Conservation (phyloP, 2,888 invertebrate species). For the Blastobasis lacticolella region DNA sequence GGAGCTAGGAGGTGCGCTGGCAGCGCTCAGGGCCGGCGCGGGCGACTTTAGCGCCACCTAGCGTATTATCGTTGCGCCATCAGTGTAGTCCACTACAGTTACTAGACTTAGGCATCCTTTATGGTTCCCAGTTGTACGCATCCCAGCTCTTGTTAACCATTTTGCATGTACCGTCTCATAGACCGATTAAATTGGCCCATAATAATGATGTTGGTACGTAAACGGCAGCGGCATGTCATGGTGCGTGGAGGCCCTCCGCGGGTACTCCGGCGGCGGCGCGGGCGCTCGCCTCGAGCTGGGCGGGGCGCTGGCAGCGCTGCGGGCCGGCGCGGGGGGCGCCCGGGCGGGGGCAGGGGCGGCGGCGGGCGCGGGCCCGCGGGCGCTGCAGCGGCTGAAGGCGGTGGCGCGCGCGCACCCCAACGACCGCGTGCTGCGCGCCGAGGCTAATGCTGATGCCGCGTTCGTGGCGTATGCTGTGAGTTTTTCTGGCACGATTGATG, state of each 20-base stretch:
- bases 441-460: conserved; percentile 63
- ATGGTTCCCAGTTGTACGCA: too few relatives aligned
- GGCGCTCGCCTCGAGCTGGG: conserved; percentile 85
- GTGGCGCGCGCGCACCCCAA: conserved; percentile 59
- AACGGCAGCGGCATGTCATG: conserved; percentile 74
- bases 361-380: conserved; percentile 28
- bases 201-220: conserved; percentile 18
- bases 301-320: conserved; percentile 87
- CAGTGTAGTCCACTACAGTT: too few relatives aligned
- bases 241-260: conserved; percentile 96
- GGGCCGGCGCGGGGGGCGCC: conserved; percentile 61
- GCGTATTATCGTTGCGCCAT: too few relatives aligned
- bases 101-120: too few relatives aligned
- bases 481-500: background rate
- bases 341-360: conserved; percentile 24
- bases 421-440: conserved; percentile 55
- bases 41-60: conserved; percentile 18
- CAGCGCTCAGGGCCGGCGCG: conserved; percentile 79
- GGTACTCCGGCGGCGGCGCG: conserved; percentile 87
- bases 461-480: conserved; percentile 62
- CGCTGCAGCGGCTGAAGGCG: conserved; percentile 53
- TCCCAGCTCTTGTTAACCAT: too few relatives aligned
- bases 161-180: too few relatives aligned
- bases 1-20: conserved; percentile 93
- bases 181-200: too few relatives aligned